These are phyloP conservation scores for Salvelinus namaycush DNA, from an alignment of 2,113 vertebrate species.

Conservation along the genomic window DNA sequence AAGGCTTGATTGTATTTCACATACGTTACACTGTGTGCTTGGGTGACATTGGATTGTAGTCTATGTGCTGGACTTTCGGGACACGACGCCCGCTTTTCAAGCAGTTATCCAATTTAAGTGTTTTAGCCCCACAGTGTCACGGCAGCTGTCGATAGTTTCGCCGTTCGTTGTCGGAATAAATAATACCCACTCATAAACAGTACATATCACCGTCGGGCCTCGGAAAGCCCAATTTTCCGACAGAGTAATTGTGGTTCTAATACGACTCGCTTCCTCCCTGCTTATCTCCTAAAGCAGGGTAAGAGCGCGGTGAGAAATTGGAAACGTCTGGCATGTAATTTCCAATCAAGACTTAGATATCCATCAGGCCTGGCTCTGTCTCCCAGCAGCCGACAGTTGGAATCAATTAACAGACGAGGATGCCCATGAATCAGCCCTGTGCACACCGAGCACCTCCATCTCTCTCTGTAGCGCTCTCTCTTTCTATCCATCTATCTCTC, in stretches of 20 bases:
- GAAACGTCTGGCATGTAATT: constrained; percentile 64
- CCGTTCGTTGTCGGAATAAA: constrained; percentile 59
- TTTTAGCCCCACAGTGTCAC: constrained; percentile 16
- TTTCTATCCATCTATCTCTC: constrained; percentile 16
- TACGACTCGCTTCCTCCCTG: constrained; percentile 34
- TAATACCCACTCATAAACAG: constrained; percentile 53
- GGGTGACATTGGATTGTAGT: no score
- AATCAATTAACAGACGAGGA: constrained; percentile 61
- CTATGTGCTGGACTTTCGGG: no score
- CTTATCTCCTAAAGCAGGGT: constrained; percentile 62
- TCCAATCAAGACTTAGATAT: constrained; percentile 63
- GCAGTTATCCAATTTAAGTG: constrained; percentile 49
- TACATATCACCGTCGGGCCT: constrained; percentile 42
- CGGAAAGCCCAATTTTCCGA: constrained; percentile 18
- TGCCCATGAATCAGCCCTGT: constrained; percentile 18
- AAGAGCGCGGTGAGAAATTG: constrained; percentile 50
- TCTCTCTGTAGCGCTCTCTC: constrained; percentile 10
- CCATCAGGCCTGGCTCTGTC: constrained; percentile 47
- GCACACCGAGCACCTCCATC: background rate
- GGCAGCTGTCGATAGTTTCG: constrained; percentile 49
- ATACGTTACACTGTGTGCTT: no score
- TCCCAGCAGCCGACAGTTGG: constrained; percentile 42
- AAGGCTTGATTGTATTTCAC: background rate
- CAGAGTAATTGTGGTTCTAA: constrained; percentile 45
- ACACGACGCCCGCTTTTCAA: background rate